Evolutionary conservation across 2,888 invertebrate species (phyloP), one percentile per base, ranked within the genome.

Genomic region (Melinopterus prodromus): DNA sequence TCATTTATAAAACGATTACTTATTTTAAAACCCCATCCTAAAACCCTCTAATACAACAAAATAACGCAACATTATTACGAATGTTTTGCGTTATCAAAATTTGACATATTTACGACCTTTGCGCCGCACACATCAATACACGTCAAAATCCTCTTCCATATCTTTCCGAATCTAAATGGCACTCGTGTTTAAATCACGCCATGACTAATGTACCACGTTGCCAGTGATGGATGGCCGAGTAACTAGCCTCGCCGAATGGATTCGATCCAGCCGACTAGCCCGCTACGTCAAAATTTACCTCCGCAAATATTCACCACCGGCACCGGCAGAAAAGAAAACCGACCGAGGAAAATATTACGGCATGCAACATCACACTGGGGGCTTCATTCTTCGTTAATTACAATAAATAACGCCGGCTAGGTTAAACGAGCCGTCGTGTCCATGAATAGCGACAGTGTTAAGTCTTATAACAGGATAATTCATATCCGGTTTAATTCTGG

Each of bases 121-220:
- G 53, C 53, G 9, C 53, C 53, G 53, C 12, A 9, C 53, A 53
- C 53, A 53, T 53, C 53, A 53, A 53, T 53, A 53, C 53, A 53
- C 53, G 53, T 53, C 53, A 53, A 74, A 36, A 74, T 74, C 12
- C 9, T 7, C 74, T 7, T n/a, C 14, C 74, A n/a, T 74, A 74
- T 74, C 35, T 74, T 35, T 74, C 74, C 74, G 35, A n/a, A 74
- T 74, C 74, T 9, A 74, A 74, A 74, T 74, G 74, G 37, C 74
- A 37, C 37, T 35, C 36, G 35, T 37, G 74, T 35, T 35, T 74
- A 74, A 74, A 74, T 74, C 74, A 74, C 53, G 12, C 53, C 53
- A 12, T 53, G 53, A 53, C 53, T 53, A 53, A 53, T 53, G 53
- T 53, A 53, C 53, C 53, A 7, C 53, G 53, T 53, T 53, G 1